Base-by-base conservation (phyloP, 2,797 vertebrate species). In the Enteromius mattozi region DNA sequence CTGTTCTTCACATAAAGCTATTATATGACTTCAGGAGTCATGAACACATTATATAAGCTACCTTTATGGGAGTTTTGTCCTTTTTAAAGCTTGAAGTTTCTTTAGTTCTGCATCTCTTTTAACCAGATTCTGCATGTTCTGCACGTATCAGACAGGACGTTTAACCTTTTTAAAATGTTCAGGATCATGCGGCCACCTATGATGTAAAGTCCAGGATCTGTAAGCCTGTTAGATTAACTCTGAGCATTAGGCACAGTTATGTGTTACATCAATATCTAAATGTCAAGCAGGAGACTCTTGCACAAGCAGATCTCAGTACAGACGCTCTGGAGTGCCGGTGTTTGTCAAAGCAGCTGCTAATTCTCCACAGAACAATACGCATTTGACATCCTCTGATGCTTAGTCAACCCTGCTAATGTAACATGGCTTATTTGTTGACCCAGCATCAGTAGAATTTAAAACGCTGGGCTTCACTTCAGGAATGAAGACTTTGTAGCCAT, bases 401-500 rank as follows among this genome's bases (percentile, higher is more conserved):
- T 80, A 75, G 82, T 82, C 80, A 77, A 51, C 47, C 68, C 54
- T 83, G 83, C 83, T 84, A 86, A 85, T 83, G 83, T 79, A 86
- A 84, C 86, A 83, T 65, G 83, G 69, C 59, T 54, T 81, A 70
- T 86, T 86, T 86, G 88, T 88, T 89, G 87, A 88, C 85, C 84
- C 86, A 72, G 79, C 88, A 70, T 86, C 85, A 80, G 82, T 68
- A 81, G 84, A 88, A 89, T 86, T 90, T 75, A 85, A 82, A 87
- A 87, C 42, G 59, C 83, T 83, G 61, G 63, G 81, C 86, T 81
- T 88, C 84, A 87, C 87, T 90, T 85, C 63, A 35, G 71, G 83
- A 89, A 88, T 80, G 81, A 87, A 89, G 86, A 81, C 84, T 88
- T 85, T 47, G 89, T 92, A 87, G 87, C 90, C 86, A 89, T 91